phyloP scores from a whole-genome alignment of 2,113 vertebrate species.

The Antennarius striatus region DNA sequence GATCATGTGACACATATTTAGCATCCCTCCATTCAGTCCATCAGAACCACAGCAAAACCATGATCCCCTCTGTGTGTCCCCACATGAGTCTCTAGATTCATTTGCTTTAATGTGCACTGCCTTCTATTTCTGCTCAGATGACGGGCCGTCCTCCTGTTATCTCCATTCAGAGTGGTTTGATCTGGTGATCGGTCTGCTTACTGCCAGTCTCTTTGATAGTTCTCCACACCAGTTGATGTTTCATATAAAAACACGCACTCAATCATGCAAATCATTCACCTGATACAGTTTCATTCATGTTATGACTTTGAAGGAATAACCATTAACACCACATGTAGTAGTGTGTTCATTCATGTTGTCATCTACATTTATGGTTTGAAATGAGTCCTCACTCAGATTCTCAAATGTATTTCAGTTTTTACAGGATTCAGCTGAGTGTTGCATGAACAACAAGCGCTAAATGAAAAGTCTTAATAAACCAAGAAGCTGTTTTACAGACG shows the following conservation, averaged over 20 bases:
- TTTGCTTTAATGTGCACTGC: slow-evolving; percentile 22
- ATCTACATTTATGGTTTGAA: background rate
- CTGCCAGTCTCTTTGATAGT: slow-evolving; percentile 39
- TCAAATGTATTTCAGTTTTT: no score
- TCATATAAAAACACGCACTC: background rate
- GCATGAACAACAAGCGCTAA: no score
- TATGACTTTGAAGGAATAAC: no score
- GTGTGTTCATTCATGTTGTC: background rate
- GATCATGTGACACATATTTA: no score
- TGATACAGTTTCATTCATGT: no score
- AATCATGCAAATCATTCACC: no score
- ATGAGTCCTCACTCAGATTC: no score
- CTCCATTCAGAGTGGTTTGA: slow-evolving; percentile 32
- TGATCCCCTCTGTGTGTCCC: background rate
- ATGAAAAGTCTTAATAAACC: no score
- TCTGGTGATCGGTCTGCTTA: slow-evolving; percentile 34
- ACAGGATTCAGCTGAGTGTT: no score
- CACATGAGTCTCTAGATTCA: slow-evolving; percentile 19
- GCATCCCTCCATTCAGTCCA: no score
- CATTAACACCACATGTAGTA: no score
- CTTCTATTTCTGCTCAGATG: slow-evolving; percentile 31
- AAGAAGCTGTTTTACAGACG: no score
- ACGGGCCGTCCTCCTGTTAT: slow-evolving; percentile 7
- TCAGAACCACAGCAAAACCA: background rate
- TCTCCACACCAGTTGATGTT: background rate